Conservation (phyloP, 2,113 vertebrate genomes). For the Peromyscus leucopus region DNA sequence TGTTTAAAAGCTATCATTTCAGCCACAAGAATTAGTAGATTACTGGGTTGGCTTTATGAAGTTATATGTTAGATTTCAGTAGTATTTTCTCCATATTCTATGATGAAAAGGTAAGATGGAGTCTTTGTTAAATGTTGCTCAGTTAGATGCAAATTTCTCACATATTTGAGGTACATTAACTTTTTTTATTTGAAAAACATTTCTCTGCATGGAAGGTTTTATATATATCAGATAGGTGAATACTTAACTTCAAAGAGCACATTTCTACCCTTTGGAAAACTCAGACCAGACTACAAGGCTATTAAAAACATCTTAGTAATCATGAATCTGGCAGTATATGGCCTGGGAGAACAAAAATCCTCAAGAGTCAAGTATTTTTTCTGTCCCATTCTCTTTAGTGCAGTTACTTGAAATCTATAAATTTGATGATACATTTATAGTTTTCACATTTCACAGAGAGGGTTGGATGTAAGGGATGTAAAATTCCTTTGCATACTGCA, state of each 20-base stretch:
- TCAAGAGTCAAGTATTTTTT: slow-evolving; percentile 55
- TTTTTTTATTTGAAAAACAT: slow-evolving; percentile 66
- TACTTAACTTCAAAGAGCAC: slow-evolving; percentile 68
- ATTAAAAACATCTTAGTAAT: slow-evolving; percentile 69
- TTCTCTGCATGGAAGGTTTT: slow-evolving; percentile 60
- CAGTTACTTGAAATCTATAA: slow-evolving; percentile 72
- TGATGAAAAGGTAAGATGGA: slow-evolving; percentile 47
- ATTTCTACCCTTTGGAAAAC: slow-evolving; percentile 58
- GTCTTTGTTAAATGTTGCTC: slow-evolving; percentile 6
- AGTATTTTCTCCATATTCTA: slow-evolving; percentile 34
- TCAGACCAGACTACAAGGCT: slow-evolving; percentile 51
- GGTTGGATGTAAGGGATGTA: slow-evolving; percentile 18
- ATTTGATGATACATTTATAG: slow-evolving; percentile 66
- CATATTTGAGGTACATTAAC: slow-evolving; percentile 60
- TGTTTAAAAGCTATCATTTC: background rate
- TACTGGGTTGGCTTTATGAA: slow-evolving; percentile 14
- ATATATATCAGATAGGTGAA: slow-evolving; percentile 63
- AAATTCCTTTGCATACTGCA: background rate
- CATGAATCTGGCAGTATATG: slow-evolving; percentile 16
- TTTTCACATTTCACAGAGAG: slow-evolving; percentile 65
- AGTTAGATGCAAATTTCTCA: slow-evolving; percentile 59
- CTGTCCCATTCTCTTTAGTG: slow-evolving; percentile 53
- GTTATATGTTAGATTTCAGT: slow-evolving; percentile 18
- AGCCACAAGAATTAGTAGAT: slow-evolving; percentile 3
- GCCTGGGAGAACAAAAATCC: slow-evolving; percentile 19